Base-by-base conservation (phyloP, 2,113 vertebrate species). In the Pollimyrus isidori region DNA sequence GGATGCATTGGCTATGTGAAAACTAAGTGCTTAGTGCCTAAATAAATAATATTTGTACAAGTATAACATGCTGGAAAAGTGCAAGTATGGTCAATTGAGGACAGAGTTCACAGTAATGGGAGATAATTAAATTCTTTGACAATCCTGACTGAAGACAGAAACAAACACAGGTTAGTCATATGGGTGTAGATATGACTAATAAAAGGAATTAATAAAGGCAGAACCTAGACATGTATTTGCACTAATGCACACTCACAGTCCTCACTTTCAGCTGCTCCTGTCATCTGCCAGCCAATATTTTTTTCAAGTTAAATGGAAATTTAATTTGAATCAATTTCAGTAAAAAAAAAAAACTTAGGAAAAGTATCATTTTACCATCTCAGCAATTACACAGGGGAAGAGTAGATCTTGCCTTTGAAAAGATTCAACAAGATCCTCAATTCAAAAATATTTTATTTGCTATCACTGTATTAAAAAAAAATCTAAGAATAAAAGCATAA, bases 41-140 rank as follows among this genome's bases (percentile, higher is more conserved):
- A 42, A 62, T 42, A n/a, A 56, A 62, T 45, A 21, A 62, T 45
- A 87, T 26, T 45, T 86, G 85, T 49, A 84, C 35, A 58, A 46
- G n/a, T 56, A 30, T 87, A 62, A 87, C 48, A 53, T n/a, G 53
- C 35, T n/a, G 56, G 56, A 87, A 87, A 39, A 87, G 30, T 62
- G 7, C 35, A 65, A 23, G 49, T 15, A 52, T 45, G 35, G 87
- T 56, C 50, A 56, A 23, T 46, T 86, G 26, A 30, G 46, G 84
- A n/a, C 13, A 86, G 48, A 53, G 11, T 26, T 86, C n/a, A 30
- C n/a, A 17, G 85, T 15, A 56, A 39, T 48, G 15, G 39, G 9
- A 35, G 30, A 35, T 23, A 39, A 23, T 53, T 26, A 15, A 39
- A 39, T n/a, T 42, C 39, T 52, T 52, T 87, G 85, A 87, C 48